phyloP scores from a whole-genome alignment of 2,888 invertebrate species.

The Lymantria monacha region DNA sequence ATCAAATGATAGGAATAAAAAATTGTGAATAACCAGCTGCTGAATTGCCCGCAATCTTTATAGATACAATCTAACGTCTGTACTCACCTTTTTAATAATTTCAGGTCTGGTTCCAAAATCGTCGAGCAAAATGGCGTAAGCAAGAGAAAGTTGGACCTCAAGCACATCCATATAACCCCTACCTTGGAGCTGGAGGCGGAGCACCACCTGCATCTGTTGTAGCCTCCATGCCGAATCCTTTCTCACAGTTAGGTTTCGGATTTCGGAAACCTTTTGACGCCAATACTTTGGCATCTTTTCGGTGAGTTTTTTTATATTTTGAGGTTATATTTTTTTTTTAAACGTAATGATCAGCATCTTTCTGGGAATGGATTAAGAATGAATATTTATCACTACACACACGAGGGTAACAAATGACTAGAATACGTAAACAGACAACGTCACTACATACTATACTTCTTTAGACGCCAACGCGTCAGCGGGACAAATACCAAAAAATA shows the following conservation, averaged over 20 bases:
- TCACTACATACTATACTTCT: no score
- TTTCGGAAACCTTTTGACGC: slow-evolving; percentile 88
- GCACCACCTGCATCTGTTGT: slow-evolving; percentile 87
- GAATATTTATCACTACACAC: no score
- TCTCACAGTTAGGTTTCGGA: slow-evolving; percentile 89
- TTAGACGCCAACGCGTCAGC: no score
- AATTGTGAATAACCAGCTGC: no score
- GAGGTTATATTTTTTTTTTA: background rate
- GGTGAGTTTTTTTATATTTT: slow-evolving; percentile 63
- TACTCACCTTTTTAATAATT: slow-evolving; percentile 32
- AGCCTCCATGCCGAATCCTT: slow-evolving; percentile 91
- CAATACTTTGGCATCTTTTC: slow-evolving; percentile 86
- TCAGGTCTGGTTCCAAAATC: slow-evolving; percentile 97
- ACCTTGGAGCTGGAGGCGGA: slow-evolving; percentile 83
- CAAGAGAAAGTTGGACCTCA: slow-evolving; percentile 96
- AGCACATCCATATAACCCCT: slow-evolving; percentile 94
- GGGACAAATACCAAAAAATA: no score
- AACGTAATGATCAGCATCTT: no score
- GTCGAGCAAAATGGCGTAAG: slow-evolving; percentile 95
- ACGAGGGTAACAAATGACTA: no score
- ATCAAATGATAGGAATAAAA: no score
- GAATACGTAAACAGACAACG: no score
- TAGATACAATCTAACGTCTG: no score
- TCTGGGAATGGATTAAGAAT: no score
- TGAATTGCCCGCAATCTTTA: no score